phyloP scores from a whole-genome alignment of 2,797 vertebrate species.

The Trichosurus vulpecula region DNA sequence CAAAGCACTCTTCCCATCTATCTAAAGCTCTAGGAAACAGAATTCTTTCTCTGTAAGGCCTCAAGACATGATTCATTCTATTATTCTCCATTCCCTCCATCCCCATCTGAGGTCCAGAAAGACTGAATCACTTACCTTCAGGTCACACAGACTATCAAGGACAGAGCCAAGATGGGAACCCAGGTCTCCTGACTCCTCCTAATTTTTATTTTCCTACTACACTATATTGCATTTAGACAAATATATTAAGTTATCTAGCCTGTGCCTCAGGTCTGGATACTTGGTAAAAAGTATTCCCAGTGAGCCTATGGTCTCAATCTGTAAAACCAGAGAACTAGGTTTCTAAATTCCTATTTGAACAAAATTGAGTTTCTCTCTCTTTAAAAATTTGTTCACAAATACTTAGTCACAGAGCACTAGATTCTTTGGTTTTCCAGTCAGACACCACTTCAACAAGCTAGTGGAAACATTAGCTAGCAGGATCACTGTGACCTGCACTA shows the following conservation, averaged over 20 bases:
- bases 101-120: background rate
- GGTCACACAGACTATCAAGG: background rate
- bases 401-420: background rate
- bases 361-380: background rate
- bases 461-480: slow-evolving; percentile 12
- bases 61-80: background rate
- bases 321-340: background rate
- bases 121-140: background rate
- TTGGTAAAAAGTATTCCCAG: background rate
- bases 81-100: background rate
- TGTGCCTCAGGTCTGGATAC: background rate
- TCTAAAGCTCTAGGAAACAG: background rate
- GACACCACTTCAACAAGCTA: slow-evolving; percentile 7
- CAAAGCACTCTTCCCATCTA: background rate
- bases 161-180: background rate
- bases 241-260: background rate
- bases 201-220: background rate
- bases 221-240: background rate
- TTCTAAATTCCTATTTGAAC: background rate
- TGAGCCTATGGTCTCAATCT: background rate
- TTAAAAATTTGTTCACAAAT: background rate
- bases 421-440: slow-evolving; percentile 37
- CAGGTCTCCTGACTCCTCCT: background rate
- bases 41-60: background rate
- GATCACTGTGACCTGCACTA: slow-evolving; percentile 27